Conservation (phyloP, 2,888 invertebrate species). For the Diaperis boleti region DNA sequence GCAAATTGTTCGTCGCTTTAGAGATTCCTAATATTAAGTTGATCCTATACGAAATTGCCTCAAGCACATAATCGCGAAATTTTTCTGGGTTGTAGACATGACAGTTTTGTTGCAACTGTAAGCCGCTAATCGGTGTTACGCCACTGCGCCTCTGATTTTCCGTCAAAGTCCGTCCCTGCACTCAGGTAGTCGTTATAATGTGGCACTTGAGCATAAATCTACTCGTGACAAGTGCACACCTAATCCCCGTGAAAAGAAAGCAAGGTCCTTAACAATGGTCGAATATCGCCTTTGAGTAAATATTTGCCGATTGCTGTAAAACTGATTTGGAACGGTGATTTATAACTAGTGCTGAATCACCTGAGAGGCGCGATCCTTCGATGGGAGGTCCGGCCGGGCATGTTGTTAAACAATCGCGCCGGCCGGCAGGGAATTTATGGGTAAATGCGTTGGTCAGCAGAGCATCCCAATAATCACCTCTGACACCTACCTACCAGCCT, state of each 20-base stretch:
- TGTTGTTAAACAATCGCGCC: conserved; percentile 61
- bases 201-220: conserved; percentile 63
- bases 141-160: conserved; percentile 14
- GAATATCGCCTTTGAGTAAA: conserved; percentile 64
- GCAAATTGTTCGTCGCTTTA: too few relatives aligned
- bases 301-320: conserved; percentile 64
- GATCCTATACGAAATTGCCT: too few relatives aligned
- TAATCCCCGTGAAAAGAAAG: conserved; percentile 61
- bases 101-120: not conserved
- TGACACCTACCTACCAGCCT: conserved; percentile 50
- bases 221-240: conserved; percentile 63
- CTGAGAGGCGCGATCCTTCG: conserved; percentile 41
- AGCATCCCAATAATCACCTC: conserved; percentile 44
- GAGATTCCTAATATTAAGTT: too few relatives aligned
- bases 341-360: conserved; percentile 62
- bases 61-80: too few relatives aligned
- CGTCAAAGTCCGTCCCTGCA: conserved; percentile 26
- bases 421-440: conserved; percentile 50
- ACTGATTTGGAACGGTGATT: conserved; percentile 61
- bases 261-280: conserved; percentile 54
- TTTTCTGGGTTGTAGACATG: not conserved
- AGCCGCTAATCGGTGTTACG: conserved; percentile 13
- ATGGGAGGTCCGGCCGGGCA: conserved; percentile 62
- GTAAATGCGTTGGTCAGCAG: conserved; percentile 40
- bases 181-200: conserved; percentile 55